These are phyloP conservation scores for Tipula lateralis DNA, from an alignment of 2,888 invertebrate species.

Conservation along the genomic window DNA sequence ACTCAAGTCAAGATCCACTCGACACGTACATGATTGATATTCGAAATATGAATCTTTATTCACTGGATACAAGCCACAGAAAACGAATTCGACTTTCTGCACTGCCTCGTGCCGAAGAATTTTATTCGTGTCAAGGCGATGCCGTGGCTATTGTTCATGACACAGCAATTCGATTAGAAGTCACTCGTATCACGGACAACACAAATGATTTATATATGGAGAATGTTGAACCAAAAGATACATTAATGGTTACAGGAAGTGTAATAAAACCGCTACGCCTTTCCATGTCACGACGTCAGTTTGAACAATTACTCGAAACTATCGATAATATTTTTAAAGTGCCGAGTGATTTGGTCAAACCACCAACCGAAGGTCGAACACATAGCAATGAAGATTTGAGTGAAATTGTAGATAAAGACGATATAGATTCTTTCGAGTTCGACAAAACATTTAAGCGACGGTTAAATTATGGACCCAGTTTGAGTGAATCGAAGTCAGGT, in stretches of 20 bases:
- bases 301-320: conserved; percentile 82
- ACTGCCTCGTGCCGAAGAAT: conserved; percentile 58
- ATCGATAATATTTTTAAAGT: conserved; percentile 45
- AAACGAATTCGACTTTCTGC: conserved; percentile 44
- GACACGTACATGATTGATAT: conserved; percentile 64
- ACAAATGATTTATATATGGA: conserved; percentile 12
- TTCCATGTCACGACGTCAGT: conserved; percentile 78
- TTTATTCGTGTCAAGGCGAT: conserved; percentile 67
- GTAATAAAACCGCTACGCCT: conserved; percentile 82
- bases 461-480: conserved; percentile 46
- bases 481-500: neutral
- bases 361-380: conserved; percentile 37
- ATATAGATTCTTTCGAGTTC: conserved; percentile 31
- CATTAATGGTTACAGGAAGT: conserved; percentile 53
- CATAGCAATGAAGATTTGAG: conserved; percentile 33
- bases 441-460: conserved; percentile 46
- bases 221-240: neutral
- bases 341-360: conserved; percentile 38
- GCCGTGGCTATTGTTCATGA: conserved; percentile 88
- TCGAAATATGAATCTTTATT: conserved; percentile 81
- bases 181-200: conserved; percentile 50
- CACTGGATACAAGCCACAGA: conserved; percentile 59
- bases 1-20: conserved; percentile 12
- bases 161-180: conserved; percentile 70
- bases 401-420: neutral